Evolutionary conservation across 1,140 invertebrate species (phyloP), one percentile per base, ranked within the genome.

Genomic region (Pollicipes pollicipes): DNA sequence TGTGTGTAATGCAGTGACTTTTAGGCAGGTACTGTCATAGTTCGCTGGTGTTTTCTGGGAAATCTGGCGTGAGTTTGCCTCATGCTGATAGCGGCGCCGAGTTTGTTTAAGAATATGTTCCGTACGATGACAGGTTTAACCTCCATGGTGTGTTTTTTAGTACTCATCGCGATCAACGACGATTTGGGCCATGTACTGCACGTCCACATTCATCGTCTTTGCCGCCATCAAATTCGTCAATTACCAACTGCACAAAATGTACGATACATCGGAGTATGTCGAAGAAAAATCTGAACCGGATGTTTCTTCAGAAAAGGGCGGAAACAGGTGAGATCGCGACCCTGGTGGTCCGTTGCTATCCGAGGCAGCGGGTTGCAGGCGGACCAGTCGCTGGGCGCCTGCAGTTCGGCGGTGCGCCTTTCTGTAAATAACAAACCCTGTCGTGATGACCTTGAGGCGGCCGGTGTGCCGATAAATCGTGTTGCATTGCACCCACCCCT

Each of bases 221-320:
- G 83, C 87, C 27, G 80, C 85, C 58, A 85, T 98, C 68, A 98
- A 99, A 82, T 79, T 91, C 68, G 81, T 93, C 71, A 98, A 98
- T 83, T 88, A 90, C 80, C 88, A 88, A 63, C 83, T 99, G 58
- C 97, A 99, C 80, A 87, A 89, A 75, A 88, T 98, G 80, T 99
- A 97, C 82, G 96, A 99, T 81, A 96, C 92, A 24, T 89, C 88
- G 26, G 91, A 96, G 79, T 89, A 89, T 76, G 87, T 94, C 73
- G 84, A 88, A 72, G 86, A 88, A 73, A 76, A 76, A 13, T 72
- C 71, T 30, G 75, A 76, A 32, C 75, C 77, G 69, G 74, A 77
- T 29, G 66, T 70, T 30, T 30, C 69, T 69, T n/a, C 72, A 72
- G 17, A 66, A 45, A 29, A 73, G 30, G 64, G 68, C 31, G 30